Evolutionary conservation across 2,888 invertebrate species (phyloP), one percentile per base, ranked within the genome.

Genomic region (Eupithecia centaureata): DNA sequence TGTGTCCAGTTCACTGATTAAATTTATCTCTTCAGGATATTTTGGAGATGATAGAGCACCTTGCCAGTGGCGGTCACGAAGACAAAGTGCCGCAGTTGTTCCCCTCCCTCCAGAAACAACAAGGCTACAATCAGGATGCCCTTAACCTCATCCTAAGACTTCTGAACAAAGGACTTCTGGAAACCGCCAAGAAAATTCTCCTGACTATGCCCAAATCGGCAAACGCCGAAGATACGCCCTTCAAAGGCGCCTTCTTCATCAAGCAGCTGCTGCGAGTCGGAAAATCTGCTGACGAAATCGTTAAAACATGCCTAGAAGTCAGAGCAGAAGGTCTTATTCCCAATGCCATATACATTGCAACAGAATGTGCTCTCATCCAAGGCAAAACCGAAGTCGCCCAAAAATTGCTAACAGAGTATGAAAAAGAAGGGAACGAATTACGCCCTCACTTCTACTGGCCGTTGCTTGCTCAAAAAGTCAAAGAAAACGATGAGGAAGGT

Each of bases 401-500:
- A 64, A 89, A 94, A 18, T 83, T 98, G 27, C 89, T 98, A 38
- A 94, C 94, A 63, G 95, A 95, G 78, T 89, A 96, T 77, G 92
- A 95, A 77, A 93, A 94, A 57, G 87, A 94, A 62, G 96, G 95
- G 0, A 76, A 93, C 28, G 94, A 95, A 76, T 92, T 97, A 13
- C 94, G 96, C 30, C 95, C 96, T 70, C 98, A 98, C 83, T 98
- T 95, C 81, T 98, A 97, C 86, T 98, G 97, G 97, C 98, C 98
- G 0, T 79, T 98, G 33, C 87, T 98, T 59, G 90, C 94, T n/a
- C 91, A 94, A 1, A 94, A 94, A 77, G 94, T 93, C 0, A 94
- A 94, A 64, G 93, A 94, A 77, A 89, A 94, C 1, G 94, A 95
- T 77, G 94, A 95, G 72, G 86, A 94, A 82, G 95, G 94, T 30